A percentile compares a stretch with the other conserved stretches of the same genome.
Evolutionary conservation across 2,888 invertebrate genomes (phyloP).

Genomic region (Palloptera scutellata): DNA sequence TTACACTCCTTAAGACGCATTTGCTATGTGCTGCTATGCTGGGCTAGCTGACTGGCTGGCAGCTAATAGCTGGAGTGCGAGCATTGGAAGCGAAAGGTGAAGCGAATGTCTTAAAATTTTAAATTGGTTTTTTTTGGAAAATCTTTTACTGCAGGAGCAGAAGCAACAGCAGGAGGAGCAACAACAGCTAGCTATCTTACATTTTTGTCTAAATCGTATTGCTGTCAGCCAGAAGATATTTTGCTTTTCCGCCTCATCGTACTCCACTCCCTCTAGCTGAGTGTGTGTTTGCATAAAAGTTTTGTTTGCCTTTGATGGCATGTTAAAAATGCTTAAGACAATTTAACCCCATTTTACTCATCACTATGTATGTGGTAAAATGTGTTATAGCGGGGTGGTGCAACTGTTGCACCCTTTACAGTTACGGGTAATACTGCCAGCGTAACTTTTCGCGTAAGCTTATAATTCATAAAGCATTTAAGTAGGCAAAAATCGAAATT

Average conservation of each 20-base stretch:
- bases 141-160: neutral
- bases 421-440: neutral
- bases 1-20: slow-evolving; percentile 48
- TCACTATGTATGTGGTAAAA: slow-evolving; percentile 17
- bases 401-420: neutral
- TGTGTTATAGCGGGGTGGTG: neutral
- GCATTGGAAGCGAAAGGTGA: slow-evolving; percentile 7
- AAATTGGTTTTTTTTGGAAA: slow-evolving; percentile 7
- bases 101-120: slow-evolving; percentile 1
- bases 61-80: slow-evolving; percentile 14
- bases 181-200: slow-evolving; percentile 28
- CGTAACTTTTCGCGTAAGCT: slow-evolving; percentile 45
- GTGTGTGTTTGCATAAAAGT: slow-evolving; percentile 20
- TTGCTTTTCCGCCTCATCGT: neutral
- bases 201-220: slow-evolving; percentile 50
- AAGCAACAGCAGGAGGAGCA: too few species aligned
- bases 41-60: slow-evolving; percentile 12
- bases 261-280: too few species aligned
- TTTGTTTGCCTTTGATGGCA: slow-evolving; percentile 39
- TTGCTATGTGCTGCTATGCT: slow-evolving; percentile 14
- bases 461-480: slow-evolving; percentile 64
- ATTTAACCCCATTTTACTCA: slow-evolving; percentile 32
- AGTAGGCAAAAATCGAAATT: slow-evolving; percentile 63
- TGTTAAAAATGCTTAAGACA: slow-evolving; percentile 52
- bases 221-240: slow-evolving; percentile 41